Base-by-base conservation (phyloP, 1,140 invertebrate genomes). In the Alviniconcha marisindica region DNA sequence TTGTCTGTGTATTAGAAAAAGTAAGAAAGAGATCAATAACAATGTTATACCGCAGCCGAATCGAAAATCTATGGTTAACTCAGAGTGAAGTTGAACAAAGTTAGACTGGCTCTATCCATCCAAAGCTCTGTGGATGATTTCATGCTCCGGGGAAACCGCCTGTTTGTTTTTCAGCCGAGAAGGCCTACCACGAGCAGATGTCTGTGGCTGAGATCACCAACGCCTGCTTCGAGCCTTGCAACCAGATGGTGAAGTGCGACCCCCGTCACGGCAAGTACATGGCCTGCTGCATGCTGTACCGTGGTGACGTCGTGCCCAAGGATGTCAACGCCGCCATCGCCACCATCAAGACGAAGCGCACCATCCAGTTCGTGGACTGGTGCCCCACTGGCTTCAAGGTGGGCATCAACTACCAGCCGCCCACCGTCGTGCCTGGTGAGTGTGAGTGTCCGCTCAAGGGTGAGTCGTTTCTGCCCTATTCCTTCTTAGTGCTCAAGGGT, bases 231-330 rank as follows among this genome's bases (percentile, higher is more conserved):
- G 96, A 97, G 92, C 96, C 96, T 44, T 95, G 96, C 88, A 97
- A 97, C 94, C 97, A 97, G 94, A 97, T 97, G 96, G 96, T 97
- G 28, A 97, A 97, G 93, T 97, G 97, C 93, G 96, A 97, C 92
- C 97, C 97, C 10, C 95, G 96, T 88, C 96, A 97, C 93, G 97
- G 97, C 85, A 97, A 98, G 92, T 97, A 97, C 94, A 97, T 98
- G 97, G 96, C 96, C 33, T 97, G 92, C 77, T 93, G 92, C 83
- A 89, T 93, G 90, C 83, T 93, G 80, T 93, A 92, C 89, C 87
- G 92, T 84, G 91, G 92, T 74, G 92, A 93, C 88, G 92, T 93
- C 74, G 93, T 95, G 18, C 94, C 97, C 0, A 98, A 97, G 91
- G 97, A 97, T 91, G 97, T 97, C 76, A 91, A 97, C 91, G 96